phyloP scores from a whole-genome alignment of 2,113 vertebrate species.

The Pterocles gutturalis region DNA sequence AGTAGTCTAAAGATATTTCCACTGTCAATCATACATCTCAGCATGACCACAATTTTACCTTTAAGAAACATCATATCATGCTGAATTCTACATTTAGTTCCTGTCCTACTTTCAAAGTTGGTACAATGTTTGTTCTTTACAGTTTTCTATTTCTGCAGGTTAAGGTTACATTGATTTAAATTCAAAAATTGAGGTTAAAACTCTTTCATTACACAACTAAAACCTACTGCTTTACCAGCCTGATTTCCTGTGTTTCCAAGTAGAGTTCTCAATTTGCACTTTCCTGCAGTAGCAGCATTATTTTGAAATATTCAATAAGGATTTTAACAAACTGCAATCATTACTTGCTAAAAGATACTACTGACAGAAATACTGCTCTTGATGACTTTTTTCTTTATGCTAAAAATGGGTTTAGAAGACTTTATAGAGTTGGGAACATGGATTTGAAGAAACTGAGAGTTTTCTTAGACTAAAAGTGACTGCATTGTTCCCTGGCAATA shows the following conservation, averaged over 20 bases:
- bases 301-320: background rate
- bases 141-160: conserved; percentile 39
- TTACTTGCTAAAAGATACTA: background rate
- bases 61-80: conserved; percentile 20
- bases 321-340: background rate
- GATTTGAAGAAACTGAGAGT: background rate
- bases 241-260: background rate
- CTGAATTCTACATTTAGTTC: conserved; percentile 64
- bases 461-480: background rate
- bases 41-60: conserved; percentile 57
- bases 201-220: conserved; percentile 7
- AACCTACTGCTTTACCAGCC: background rate
- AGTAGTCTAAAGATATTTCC: conserved; percentile 33
- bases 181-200: conserved; percentile 5
- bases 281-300: background rate
- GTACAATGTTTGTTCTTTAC: conserved; percentile 21
- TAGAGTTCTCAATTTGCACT: background rate
- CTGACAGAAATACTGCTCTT: background rate
- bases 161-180: conserved; percentile 60
- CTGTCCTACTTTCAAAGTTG: conserved; percentile 58
- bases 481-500: background rate
- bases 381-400: background rate
- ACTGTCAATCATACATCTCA: conserved; percentile 47
- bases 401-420: background rate
- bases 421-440: background rate